phyloP scores from a whole-genome alignment of 1,140 invertebrate genomes.

The Helicoverpa zea region DNA sequence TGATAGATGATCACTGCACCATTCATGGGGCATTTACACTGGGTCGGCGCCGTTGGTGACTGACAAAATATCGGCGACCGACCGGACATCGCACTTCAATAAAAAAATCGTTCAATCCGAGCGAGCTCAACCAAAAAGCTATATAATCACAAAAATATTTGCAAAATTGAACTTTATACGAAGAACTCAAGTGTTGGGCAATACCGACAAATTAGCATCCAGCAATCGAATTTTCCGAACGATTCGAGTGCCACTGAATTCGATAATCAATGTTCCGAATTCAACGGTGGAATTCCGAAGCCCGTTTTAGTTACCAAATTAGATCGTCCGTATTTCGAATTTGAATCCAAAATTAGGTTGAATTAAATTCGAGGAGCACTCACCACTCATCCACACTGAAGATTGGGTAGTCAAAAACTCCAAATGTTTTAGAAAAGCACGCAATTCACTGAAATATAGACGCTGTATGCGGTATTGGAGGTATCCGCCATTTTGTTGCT shows the following conservation, averaged over 20 bases:
- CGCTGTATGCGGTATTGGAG: not conserved
- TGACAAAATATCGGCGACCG: not conserved
- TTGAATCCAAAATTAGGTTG: not conserved
- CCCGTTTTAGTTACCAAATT: not conserved
- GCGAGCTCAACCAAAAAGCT: not conserved
- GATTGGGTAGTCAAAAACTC: constrained; percentile 31
- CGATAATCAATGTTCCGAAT: not conserved
- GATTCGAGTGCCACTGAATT: not conserved
- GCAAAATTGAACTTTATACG: not conserved
- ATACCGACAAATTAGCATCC: not conserved
- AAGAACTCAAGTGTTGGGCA: not conserved
- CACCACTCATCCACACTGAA: constrained; percentile 49
- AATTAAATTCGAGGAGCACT: not conserved
- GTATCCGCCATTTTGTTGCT: constrained; percentile 18
- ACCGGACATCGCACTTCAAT: not conserved
- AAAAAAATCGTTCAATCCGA: not conserved
- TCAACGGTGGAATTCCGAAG: not conserved
- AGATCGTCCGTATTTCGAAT: not conserved
- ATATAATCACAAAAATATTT: constrained; percentile 3
- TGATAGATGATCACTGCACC: constrained; percentile 52
- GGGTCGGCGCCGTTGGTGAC: not conserved
- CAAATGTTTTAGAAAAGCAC: constrained; percentile 29
- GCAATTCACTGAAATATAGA: constrained; percentile 18
- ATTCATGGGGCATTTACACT: constrained; percentile 41
- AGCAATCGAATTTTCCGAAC: not conserved